Evolutionary conservation across 2,888 invertebrate species (phyloP).

Genomic region (Eilema griseolum): DNA sequence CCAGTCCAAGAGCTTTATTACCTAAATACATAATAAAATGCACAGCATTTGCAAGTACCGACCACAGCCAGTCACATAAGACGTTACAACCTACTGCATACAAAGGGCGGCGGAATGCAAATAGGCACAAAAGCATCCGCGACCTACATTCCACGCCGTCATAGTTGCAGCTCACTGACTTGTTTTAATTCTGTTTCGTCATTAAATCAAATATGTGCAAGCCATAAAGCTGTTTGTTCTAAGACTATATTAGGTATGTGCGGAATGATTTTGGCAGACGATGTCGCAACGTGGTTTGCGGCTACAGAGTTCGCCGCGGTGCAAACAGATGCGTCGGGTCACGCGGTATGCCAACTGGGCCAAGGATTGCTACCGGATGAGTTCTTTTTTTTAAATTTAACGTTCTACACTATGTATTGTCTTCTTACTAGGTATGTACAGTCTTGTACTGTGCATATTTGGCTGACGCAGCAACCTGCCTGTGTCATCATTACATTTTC

Average conservation of each 20-base stretch:
- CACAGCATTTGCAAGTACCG: conserved; percentile 16
- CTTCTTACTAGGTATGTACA: conserved; percentile 40
- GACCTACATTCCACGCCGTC: conserved; percentile 38
- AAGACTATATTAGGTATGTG: conserved; percentile 52
- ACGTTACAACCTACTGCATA: conserved; percentile 23
- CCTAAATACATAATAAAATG: conserved; percentile 28
- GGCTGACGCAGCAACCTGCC: too few relatives aligned
- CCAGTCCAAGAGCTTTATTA: conserved; percentile 28
- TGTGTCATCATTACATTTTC: too few relatives aligned
- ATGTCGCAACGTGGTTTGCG: conserved; percentile 56
- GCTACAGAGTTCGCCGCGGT: conserved; percentile 51
- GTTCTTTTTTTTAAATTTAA: conserved; percentile 63
- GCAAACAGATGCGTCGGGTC: conserved; percentile 69
- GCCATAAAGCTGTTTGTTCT: conserved; percentile 41
- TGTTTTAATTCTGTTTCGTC: conserved; percentile 29
- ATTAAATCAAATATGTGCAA: conserved; percentile 37
- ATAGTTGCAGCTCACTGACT: conserved; percentile 19
- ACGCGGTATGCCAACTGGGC: conserved; percentile 73
- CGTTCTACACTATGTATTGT: conserved; percentile 55
- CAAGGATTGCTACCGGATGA: conserved; percentile 78
- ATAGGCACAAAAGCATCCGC: conserved; percentile 36
- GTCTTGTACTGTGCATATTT: too few relatives aligned
- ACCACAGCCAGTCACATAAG: conserved; percentile 9
- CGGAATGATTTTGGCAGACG: conserved; percentile 56
- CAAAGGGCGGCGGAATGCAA: conserved; percentile 32